A percentile compares a stretch with the other conserved stretches of the same genome.
phyloP scores from a whole-genome alignment of 2,113 vertebrate species.

The Dicentrarchus labrax region DNA sequence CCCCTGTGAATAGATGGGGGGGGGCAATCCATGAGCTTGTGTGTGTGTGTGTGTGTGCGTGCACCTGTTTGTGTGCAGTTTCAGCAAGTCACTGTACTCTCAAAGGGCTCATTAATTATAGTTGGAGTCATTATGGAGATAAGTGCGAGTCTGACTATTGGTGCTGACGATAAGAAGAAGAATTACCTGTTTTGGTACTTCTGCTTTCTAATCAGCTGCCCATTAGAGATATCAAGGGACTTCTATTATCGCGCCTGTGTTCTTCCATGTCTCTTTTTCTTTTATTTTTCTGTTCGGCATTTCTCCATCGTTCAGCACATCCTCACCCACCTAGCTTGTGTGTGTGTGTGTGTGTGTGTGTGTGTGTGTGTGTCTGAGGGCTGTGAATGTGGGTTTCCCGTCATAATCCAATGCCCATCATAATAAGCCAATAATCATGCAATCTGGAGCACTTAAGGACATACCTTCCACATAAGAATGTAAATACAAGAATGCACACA shows the following conservation, averaged over 20 bases:
- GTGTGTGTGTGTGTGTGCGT: slow-evolving; percentile 21
- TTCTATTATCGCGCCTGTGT: slow-evolving; percentile 46
- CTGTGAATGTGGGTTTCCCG: neutral
- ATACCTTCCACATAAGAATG: neutral
- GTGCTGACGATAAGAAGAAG: slow-evolving; percentile 70
- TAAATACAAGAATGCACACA: neutral
- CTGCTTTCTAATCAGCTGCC: slow-evolving; percentile 73
- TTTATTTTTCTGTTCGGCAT: neutral
- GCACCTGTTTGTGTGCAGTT: slow-evolving; percentile 50
- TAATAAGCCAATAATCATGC: slow-evolving; percentile 42
- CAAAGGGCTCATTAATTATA: slow-evolving; percentile 77
- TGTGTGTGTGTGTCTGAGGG: neutral
- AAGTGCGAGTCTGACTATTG: slow-evolving; percentile 70
- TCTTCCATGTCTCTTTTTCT: slow-evolving; percentile 40
- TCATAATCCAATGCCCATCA: slow-evolving; percentile 24
- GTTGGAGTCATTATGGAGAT: slow-evolving; percentile 75
- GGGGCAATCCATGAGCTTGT: slow-evolving; percentile 20
- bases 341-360: neutral
- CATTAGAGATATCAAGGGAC: slow-evolving; percentile 68
- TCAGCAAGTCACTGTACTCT: slow-evolving; percentile 63
- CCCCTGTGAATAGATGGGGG: slow-evolving; percentile 20
- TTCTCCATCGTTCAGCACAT: slow-evolving; percentile 10
- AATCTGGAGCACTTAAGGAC: slow-evolving; percentile 20
- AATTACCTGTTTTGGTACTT: slow-evolving; percentile 74
- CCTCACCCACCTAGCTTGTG: neutral